A percentile compares a stretch with the other conserved stretches of the same genome.
Evolutionary conservation across 2,888 invertebrate species (phyloP).

Genomic region (Noctua pronuba): DNA sequence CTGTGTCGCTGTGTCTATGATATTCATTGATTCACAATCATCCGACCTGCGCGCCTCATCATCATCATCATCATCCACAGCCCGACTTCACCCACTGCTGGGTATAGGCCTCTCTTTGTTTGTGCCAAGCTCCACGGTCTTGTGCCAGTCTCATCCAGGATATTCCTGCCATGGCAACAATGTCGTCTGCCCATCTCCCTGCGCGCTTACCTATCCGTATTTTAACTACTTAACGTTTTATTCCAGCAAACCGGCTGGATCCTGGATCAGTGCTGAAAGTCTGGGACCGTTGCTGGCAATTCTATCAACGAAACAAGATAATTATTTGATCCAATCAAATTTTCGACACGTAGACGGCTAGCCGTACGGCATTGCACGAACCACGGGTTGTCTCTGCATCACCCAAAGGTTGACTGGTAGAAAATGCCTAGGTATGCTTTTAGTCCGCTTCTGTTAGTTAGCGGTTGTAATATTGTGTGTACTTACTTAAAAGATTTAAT

Average conservation of each 20-base stretch:
- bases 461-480: background rate
- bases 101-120: too few species aligned
- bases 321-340: background rate
- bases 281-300: background rate
- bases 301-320: background rate
- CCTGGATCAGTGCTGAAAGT: background rate
- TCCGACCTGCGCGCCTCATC: background rate
- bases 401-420: too few species aligned
- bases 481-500: background rate
- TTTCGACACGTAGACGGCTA: background rate
- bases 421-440: too few species aligned
- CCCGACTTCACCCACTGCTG: too few species aligned
- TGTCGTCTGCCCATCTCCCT: too few species aligned
- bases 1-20: background rate
- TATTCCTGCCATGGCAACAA: too few species aligned
- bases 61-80: too few species aligned
- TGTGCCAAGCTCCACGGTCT: too few species aligned
- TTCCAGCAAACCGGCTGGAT: background rate
- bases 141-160: too few species aligned
- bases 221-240: background rate
- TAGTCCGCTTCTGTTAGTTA: background rate
- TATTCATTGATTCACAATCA: background rate
- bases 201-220: background rate
- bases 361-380: background rate
- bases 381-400: too few species aligned